Evolutionary conservation across 2,797 vertebrate species (phyloP).

Genomic region (Fistularia commersonii): DNA sequence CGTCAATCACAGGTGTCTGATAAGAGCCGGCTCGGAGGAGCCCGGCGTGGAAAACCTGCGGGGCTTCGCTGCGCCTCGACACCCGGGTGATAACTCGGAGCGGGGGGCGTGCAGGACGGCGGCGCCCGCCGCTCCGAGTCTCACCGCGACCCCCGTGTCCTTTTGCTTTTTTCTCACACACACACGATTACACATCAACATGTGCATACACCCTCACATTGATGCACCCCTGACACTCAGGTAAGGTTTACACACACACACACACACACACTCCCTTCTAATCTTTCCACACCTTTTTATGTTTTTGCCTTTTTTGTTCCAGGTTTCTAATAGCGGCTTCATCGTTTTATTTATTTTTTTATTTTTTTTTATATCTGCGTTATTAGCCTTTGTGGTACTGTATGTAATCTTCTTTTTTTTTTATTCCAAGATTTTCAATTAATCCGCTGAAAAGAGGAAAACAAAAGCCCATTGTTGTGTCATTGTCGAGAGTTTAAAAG

Average conservation of each 20-base stretch:
- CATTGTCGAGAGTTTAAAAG: slow-evolving; percentile 64
- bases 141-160: slow-evolving; percentile 47
- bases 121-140: slow-evolving; percentile 60
- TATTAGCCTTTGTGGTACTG: slow-evolving; percentile 64
- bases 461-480: slow-evolving; percentile 64
- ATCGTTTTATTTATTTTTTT: slow-evolving; percentile 38
- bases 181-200: not conserved
- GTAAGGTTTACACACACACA: slow-evolving; percentile 24
- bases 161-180: slow-evolving; percentile 26
- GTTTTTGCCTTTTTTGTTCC: slow-evolving; percentile 34
- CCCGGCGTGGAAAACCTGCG: slow-evolving; percentile 64
- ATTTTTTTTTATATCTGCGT: slow-evolving; percentile 52
- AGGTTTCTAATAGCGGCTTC: slow-evolving; percentile 38
- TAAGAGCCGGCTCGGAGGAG: slow-evolving; percentile 74
- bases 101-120: slow-evolving; percentile 63
- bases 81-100: slow-evolving; percentile 75
- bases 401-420: slow-evolving; percentile 65
- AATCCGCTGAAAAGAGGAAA: slow-evolving; percentile 65
- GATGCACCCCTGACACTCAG: slow-evolving; percentile 18
- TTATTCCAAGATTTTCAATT: slow-evolving; percentile 71
- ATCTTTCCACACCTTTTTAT: slow-evolving; percentile 3
- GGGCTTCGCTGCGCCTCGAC: slow-evolving; percentile 73
- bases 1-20: slow-evolving; percentile 78
- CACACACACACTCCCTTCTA: too few relatives aligned
- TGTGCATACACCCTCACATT: slow-evolving; percentile 7